Evolutionary conservation across 1,140 invertebrate species (phyloP).

Genomic region (Sitobion miscanthi): DNA sequence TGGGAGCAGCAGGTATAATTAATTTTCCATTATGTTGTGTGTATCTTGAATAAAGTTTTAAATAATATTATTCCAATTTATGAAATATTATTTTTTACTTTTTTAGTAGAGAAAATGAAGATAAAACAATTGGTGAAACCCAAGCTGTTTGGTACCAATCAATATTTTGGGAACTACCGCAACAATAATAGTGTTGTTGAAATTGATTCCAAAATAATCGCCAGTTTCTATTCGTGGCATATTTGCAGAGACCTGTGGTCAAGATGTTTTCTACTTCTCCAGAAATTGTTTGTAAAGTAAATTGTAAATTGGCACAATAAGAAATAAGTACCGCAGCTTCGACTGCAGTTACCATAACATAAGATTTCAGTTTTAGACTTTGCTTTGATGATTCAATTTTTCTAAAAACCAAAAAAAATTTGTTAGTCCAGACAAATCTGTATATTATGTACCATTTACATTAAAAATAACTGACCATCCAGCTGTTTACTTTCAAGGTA

Average conservation of each 20-base stretch:
- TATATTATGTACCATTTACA: too few relatives aligned
- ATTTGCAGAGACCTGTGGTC: neutral
- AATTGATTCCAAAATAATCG: slow-evolving; percentile 43
- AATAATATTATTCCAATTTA: neutral
- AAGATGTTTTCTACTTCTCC: neutral
- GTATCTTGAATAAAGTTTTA: slow-evolving; percentile 4
- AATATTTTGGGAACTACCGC: slow-evolving; percentile 14
- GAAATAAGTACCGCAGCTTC: neutral
- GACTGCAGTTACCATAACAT: neutral
- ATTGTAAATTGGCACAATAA: slow-evolving; percentile 27
- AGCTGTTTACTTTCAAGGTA: too few relatives aligned
- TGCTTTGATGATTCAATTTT: neutral
- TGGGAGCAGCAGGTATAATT: neutral
- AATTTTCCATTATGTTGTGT: slow-evolving; percentile 30
- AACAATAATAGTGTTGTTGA: slow-evolving; percentile 36
- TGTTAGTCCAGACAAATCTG: too few relatives aligned
- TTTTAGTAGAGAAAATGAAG: slow-evolving; percentile 30
- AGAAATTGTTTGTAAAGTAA: slow-evolving; percentile 24
- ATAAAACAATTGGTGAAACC: neutral
- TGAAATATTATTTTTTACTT: slow-evolving; percentile 18
- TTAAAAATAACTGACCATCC: too few relatives aligned
- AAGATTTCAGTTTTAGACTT: neutral
- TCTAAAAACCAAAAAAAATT: neutral
- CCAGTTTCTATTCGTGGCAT: slow-evolving; percentile 27
- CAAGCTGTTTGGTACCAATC: slow-evolving; percentile 47